Base-by-base conservation (phyloP, 2,113 vertebrate genomes). In the Ranitomeya imitator region DNA sequence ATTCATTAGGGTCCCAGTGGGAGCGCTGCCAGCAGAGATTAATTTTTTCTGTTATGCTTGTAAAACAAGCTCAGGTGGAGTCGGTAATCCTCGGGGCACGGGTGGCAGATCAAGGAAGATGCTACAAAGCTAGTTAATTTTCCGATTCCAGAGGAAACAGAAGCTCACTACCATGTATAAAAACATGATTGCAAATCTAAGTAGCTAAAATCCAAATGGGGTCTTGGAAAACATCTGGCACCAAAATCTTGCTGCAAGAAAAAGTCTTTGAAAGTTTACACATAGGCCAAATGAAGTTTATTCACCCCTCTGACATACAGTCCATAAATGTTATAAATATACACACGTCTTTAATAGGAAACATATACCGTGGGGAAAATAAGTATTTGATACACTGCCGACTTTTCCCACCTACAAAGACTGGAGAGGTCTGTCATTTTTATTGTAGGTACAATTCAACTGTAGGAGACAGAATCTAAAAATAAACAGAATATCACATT, bases 81-180 rank as follows among this genome's bases (percentile, higher is more conserved):
- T 95, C 94, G 95, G 92, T 96, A 96, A 96, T 96, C 95, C 95
- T 95, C 91, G 90, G 95, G 95, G 95, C 95, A 96, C 94, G 96
- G 95, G 95, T 96, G 95, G 94, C 96, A 96, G 96, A 96, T 96
- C 96, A 96, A 96, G 95, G 91, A 96, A 96, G 95, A 96, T 95
- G 95, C 95, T 96, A 96, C 95, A 96, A 96, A 95, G 95, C 95
- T 96, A 95, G 95, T 96, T 96, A 95, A 96, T 96, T 96, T 96
- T 96, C 95, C 95, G 93, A 95, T 96, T 95, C 94, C 95, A 95
- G 94, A 93, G 92, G 93, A 95, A 96, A 96, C 95, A 96, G 95
- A 95, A 95, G 95, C 94, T 95, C 93, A 94, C 94, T 94, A 96
- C 96, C 94, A 95, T 94, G 93, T 96, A 95, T 95, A 96, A 96